phyloP scores from a whole-genome alignment of 2,797 vertebrate species.

The Cossypha heuglini region DNA sequence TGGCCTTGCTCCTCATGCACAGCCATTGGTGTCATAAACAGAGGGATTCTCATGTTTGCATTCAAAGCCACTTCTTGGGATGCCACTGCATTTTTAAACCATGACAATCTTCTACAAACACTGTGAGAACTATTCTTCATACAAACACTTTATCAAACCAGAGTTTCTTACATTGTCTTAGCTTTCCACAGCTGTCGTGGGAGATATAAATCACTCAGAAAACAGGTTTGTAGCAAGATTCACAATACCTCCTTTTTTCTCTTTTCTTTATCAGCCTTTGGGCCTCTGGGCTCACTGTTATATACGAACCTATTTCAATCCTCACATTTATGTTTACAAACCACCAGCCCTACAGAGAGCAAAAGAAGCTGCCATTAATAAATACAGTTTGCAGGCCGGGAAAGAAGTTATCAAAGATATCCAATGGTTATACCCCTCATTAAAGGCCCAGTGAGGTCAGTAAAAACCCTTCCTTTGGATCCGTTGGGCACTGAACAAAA shows the following conservation, averaged over 20 bases:
- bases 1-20: background rate
- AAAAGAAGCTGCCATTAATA: background rate
- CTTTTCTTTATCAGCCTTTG: background rate
- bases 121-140: background rate
- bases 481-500: background rate
- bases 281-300: background rate
- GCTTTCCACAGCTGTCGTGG: background rate
- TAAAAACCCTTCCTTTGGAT: background rate
- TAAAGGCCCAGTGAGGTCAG: background rate
- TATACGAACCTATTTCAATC: background rate
- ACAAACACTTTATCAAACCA: background rate
- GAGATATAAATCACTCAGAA: background rate
- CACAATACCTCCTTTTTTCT: background rate
- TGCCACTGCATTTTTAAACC: background rate
- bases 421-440: fast-evolving
- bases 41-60: background rate
- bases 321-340: background rate
- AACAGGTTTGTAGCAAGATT: background rate
- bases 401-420: background rate
- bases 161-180: background rate
- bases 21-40: background rate
- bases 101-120: background rate
- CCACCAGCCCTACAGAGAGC: background rate
- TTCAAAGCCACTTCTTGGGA: background rate
- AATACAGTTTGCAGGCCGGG: background rate